phyloP scores from a whole-genome alignment of 2,888 invertebrate genomes.

The Hydraecia micacea region DNA sequence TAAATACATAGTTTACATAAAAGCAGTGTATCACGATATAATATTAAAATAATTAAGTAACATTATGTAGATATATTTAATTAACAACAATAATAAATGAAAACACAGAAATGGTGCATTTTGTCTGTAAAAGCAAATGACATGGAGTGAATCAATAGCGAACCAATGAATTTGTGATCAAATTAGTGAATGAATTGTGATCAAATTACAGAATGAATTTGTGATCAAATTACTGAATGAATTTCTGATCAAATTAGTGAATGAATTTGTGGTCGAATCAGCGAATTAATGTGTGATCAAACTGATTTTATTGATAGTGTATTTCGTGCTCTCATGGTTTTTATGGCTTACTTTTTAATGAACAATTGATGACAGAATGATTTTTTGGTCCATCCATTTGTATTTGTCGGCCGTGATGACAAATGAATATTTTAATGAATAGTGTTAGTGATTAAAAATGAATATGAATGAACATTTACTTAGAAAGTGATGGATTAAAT shows the following conservation, averaged over 20 bases:
- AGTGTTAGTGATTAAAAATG: conserved; percentile 2
- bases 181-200: neutral
- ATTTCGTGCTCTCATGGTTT: neutral
- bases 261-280: neutral
- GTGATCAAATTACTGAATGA: neutral
- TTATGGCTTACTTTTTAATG: neutral
- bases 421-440: neutral
- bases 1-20: conserved; percentile 29
- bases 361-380: neutral
- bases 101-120: neutral
- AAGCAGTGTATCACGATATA: conserved; percentile 55
- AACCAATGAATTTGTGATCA: neutral
- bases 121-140: neutral
- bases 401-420: neutral
- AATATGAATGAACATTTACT: neutral
- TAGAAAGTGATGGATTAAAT: neutral
- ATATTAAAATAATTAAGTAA: conserved; percentile 50
- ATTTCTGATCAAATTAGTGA: neutral
- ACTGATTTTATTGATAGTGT: neutral
- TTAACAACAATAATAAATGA: conserved; percentile 14
- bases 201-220: neutral
- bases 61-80: conserved; percentile 16
- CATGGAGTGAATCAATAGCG: neutral
- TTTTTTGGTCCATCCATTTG: neutral
- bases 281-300: conserved; percentile 10